Evolutionary conservation across 2,888 invertebrate genomes (phyloP), one percentile per base, ranked within the genome.

Genomic region (Epsilonema sp.): DNA sequence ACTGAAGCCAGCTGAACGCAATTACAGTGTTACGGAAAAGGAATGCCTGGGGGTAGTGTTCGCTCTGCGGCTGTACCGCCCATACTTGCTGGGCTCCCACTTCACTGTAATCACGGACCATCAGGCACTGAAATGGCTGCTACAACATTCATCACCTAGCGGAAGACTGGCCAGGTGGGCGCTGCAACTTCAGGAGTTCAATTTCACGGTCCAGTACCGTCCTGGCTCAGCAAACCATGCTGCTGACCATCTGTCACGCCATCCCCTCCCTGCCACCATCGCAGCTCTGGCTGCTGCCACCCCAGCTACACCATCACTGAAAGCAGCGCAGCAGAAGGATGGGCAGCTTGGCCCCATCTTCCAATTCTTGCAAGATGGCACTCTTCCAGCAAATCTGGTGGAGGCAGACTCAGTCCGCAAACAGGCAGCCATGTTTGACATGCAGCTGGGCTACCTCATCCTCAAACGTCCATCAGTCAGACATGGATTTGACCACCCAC

Each of bases 121-220:
- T 37, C 46, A 42, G 11, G 50, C 53, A 1, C 42, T 52, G 19
- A 31, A 38, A 25, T 40, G 38, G 11, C 37, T 53, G 1, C 21
- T 52, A 1, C 23, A 26, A 3, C 66, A 50, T 53, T 56, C 0
- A 36, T 68, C 3, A 67, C 67, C 49, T 58, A 67, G 5, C 64
- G 67, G 67, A 13, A 49, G 69, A 26, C 49, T 72, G 1, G 65
- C 64, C 1, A 47, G 70, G 37, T 72, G 70, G 71, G 62, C 65
- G 0, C 43, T 71, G n/a, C 52, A 57, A 19, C 48, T 72, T 1
- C 66, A 68, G 48, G 50, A 56, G 1, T 68, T 58, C 48, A 58
- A 68, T 40, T 45, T 69, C 1, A 51, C 56, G 0, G 58, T 69
- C 3, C 51, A 56, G 1, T 67, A 71, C 49, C 57, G 62, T 3